phyloP scores from a whole-genome alignment of 2,888 invertebrate species.

The Drosophila testacea region DNA sequence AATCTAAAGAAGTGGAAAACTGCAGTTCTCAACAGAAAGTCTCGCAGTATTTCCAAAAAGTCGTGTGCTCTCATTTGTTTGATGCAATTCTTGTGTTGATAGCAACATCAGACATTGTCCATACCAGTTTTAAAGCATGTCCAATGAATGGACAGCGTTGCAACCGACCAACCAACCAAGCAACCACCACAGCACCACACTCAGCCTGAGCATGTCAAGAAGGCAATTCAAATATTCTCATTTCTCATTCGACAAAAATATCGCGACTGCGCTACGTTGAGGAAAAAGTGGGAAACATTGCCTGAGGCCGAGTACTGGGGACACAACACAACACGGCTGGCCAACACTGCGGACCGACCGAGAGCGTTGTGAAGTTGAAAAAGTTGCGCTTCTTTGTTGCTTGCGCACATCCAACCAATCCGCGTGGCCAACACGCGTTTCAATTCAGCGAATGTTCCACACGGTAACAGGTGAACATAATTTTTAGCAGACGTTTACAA shows the following conservation, averaged over 20 bases:
- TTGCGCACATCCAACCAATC: constrained; percentile 81
- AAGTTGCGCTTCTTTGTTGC: constrained; percentile 81
- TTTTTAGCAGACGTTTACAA: constrained; percentile 56
- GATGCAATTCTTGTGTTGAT: neutral
- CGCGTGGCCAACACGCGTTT: constrained; percentile 81
- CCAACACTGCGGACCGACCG: constrained; percentile 1
- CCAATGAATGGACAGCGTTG: constrained; percentile 49
- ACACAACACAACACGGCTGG: constrained; percentile 11
- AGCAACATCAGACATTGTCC: constrained; percentile 12
- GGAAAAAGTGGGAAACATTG: constrained; percentile 6
- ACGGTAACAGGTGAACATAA: constrained; percentile 81
- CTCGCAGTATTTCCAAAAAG: neutral
- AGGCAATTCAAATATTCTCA: constrained; percentile 47
- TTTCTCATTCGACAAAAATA: constrained; percentile 52
- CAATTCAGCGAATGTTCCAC: constrained; percentile 85
- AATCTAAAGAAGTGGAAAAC: neutral
- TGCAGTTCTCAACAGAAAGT: neutral
- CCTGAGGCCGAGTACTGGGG: neutral
- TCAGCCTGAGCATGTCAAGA: constrained; percentile 5
- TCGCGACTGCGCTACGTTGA: constrained; percentile 37
- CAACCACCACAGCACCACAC: constrained; percentile 12
- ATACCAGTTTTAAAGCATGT: constrained; percentile 16
- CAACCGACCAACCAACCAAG: constrained; percentile 38
- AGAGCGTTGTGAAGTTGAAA: constrained; percentile 63
- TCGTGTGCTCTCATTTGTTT: constrained; percentile 1